A percentile compares a stretch with the other conserved stretches of the same genome.
Conservation (phyloP, 2,888 invertebrate genomes). For the Ophioninae sp. region DNA sequence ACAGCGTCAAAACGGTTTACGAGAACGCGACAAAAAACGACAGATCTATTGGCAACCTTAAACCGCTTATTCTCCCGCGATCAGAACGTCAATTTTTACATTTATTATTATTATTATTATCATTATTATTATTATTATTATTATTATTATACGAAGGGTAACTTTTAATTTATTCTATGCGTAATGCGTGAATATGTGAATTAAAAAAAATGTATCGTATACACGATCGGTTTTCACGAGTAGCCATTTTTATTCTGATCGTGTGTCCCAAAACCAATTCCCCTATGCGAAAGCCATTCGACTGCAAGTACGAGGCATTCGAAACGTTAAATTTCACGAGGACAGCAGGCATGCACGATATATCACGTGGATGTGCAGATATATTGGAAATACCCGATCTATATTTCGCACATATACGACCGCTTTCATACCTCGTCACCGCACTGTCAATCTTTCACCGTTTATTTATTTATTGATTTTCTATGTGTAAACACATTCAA, state of each 20-base stretch:
- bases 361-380: slow-evolving; percentile 25
- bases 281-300: slow-evolving; percentile 18
- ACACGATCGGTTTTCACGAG: slow-evolving; percentile 19
- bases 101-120: neutral
- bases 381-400: slow-evolving; percentile 2
- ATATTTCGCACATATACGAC: neutral
- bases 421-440: slow-evolving; percentile 11
- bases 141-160: too few species aligned
- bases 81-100: neutral
- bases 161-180: too few species aligned
- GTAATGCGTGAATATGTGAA: neutral
- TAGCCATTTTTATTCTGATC: slow-evolving; percentile 23
- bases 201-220: slow-evolving; percentile 7
- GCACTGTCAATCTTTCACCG: neutral
- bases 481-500: neutral
- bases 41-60: too few species aligned
- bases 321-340: slow-evolving; percentile 28
- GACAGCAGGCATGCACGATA: slow-evolving; percentile 21
- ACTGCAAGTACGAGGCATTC: slow-evolving; percentile 7
- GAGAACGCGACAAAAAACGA: neutral
- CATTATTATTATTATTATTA: neutral
- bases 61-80: neutral
- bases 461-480: too few species aligned
- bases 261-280: slow-evolving; percentile 23
- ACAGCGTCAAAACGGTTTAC: neutral